These are phyloP conservation scores for Acrossocheilus wenchowensis DNA, from an alignment of 2,797 vertebrate genomes.

Conservation along the genomic window DNA sequence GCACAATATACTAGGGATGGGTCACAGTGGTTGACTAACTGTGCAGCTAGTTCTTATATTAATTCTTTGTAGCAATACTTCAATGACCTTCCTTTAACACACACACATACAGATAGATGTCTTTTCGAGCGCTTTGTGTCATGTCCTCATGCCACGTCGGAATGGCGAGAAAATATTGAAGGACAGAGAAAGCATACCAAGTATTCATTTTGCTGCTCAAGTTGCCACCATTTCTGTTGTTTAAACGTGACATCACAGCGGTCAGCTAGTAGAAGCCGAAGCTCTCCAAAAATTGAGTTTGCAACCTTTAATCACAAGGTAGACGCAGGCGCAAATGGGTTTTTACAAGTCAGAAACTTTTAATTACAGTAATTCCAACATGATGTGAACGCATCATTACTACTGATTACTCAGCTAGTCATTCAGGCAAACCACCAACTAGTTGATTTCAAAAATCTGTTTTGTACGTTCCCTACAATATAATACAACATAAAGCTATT, in stretches of 20 bases:
- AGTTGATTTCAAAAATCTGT: not conserved
- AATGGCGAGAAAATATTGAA: not conserved
- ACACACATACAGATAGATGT: not conserved
- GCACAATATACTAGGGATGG: not conserved
- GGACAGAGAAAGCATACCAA: not conserved
- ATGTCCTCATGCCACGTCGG: no score
- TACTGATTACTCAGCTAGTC: slow-evolving; percentile 10
- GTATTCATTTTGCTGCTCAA: not conserved
- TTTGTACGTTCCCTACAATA: not conserved
- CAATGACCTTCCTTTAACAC: not conserved
- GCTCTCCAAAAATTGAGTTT: not conserved
- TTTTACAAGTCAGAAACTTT: slow-evolving; percentile 27
- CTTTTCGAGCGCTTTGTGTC: not conserved
- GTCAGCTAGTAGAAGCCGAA: not conserved
- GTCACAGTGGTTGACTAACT: not conserved
- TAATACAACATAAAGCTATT: not conserved
- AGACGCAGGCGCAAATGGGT: slow-evolving; percentile 12
- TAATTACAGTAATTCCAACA: slow-evolving; percentile 23
- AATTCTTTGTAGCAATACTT: not conserved
- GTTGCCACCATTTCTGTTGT: not conserved
- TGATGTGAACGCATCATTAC: slow-evolving; percentile 17
- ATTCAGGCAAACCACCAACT: slow-evolving; percentile 19
- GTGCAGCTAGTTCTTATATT: not conserved
- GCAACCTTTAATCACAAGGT: slow-evolving; percentile 9
- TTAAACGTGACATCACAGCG: not conserved